Evolutionary conservation across 2,888 invertebrate genomes (phyloP), one percentile per base, ranked within the genome.

Genomic region (Callosobruchus maculatus): DNA sequence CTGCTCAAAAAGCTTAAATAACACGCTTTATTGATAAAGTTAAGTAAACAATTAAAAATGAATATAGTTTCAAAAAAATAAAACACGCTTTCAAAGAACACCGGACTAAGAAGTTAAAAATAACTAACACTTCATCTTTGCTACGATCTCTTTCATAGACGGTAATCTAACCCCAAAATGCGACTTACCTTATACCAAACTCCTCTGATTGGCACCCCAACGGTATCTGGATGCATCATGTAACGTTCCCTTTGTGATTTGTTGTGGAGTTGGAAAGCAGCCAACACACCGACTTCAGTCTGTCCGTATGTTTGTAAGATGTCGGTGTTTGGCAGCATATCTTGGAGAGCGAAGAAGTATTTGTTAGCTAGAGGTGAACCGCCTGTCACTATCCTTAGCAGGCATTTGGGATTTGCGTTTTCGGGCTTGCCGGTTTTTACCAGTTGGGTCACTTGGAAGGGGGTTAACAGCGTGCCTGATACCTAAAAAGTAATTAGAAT

Each of bases 261-360:
- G 26, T 80, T 77, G 69, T 79, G 78, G 4, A 80, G 73, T 21
- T 81, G 77, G 75, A 83, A 86, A 67, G 71, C 69, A 2, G 82
- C 80, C 22, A 81, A 69, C 18, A 81, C 67, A 0, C 85, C 85
- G 0, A 80, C 79, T 78, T 86, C 86, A 0, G 85, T 84, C 79
- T 84, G 84, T 0, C 84, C 86, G 74, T 85, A 86, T 4, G 74
- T 73, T 20, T 82, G 79, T 69, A 76, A 49, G 2, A 84, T 78
- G 71, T 82, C 79, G 0, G 84, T 83, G 2, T 83, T 83, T 0
- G 85, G 85, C 68, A 86, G 75, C 18, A 84, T 71, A 67, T 85
- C 83, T 72, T 83, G 78, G 9, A 86, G 75, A 9, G 76, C 72
- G 5, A 79, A 70, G 21, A 83, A 77, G 69, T 82, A 77, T 20